These are phyloP conservation scores for Cephus runcator DNA, from an alignment of 2,888 invertebrate genomes.

Conservation along the genomic window DNA sequence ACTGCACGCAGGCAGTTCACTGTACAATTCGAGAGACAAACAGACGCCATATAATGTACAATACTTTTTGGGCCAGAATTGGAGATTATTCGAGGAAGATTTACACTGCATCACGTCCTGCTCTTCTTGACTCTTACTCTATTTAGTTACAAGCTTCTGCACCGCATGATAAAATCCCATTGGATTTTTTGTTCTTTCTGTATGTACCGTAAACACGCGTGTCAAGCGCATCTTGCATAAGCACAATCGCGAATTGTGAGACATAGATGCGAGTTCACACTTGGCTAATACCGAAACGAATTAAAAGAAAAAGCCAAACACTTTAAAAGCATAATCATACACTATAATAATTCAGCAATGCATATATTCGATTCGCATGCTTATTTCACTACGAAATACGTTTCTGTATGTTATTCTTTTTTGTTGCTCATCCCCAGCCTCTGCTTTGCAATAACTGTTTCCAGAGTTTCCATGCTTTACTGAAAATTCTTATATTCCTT, in stretches of 20 bases:
- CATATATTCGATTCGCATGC: slow-evolving; percentile 52
- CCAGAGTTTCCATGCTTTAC: background rate
- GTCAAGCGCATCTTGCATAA: background rate
- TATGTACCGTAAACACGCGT: background rate
- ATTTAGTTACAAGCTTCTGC: background rate
- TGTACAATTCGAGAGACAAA: background rate
- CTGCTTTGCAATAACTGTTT: background rate
- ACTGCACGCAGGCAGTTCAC: background rate
- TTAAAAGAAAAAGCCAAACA: slow-evolving; percentile 43
- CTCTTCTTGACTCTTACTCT: background rate
- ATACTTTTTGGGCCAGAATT: background rate
- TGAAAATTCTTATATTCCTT: background rate
- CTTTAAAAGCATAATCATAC: slow-evolving; percentile 45
- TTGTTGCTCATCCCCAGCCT: slow-evolving; percentile 25
- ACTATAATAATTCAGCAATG: slow-evolving; percentile 51
- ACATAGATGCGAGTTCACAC: background rate
- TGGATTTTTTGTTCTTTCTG: background rate
- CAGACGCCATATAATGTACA: background rate
- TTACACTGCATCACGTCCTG: background rate
- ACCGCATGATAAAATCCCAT: background rate
- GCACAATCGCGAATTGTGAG: background rate
- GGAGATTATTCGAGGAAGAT: background rate
- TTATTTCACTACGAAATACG: slow-evolving; percentile 42
- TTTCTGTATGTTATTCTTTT: slow-evolving; percentile 47
- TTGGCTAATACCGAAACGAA: background rate